Percentiles rank a stretch among this genome's conserved stretches.
These are phyloP conservation scores for Cercopithecus neglectus DNA, from an alignment of 2,797 vertebrate species.

Conservation along the genomic window DNA sequence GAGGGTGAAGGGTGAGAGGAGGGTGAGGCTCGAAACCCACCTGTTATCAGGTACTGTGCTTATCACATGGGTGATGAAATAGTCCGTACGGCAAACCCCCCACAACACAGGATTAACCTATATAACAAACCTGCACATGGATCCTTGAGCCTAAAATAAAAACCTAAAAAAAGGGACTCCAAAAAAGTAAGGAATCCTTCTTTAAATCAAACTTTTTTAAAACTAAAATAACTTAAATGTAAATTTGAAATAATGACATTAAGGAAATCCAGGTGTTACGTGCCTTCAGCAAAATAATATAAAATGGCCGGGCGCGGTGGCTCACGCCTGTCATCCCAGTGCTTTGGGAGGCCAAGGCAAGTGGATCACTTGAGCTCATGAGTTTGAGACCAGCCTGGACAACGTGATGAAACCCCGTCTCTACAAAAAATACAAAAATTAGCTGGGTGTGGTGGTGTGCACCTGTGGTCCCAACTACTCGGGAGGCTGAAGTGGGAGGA, in stretches of 20 bases:
- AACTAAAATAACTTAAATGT: neutral
- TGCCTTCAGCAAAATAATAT: neutral
- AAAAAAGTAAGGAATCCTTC: neutral
- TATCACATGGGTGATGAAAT: neutral
- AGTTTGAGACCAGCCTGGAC: neutral
- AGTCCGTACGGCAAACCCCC: neutral
- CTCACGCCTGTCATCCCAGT: neutral
- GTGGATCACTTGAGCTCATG: neutral
- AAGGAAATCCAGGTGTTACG: rapidly evolving
- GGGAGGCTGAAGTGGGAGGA: neutral
- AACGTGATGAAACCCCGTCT: neutral
- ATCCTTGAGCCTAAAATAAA: neutral
- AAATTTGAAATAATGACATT: neutral
- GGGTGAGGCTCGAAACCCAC: neutral
- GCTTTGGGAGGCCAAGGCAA: neutral
- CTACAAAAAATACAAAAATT: neutral
- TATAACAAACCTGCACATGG: neutral
- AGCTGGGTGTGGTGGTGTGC: neutral
- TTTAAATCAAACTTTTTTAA: neutral
- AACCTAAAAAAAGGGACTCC: neutral
- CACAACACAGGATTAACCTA: neutral
- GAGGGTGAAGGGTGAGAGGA: neutral
- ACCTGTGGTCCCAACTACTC: neutral
- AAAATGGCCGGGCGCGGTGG: neutral
- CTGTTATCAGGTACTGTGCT: neutral